Evolutionary conservation across 2,797 vertebrate genomes (phyloP), one percentile per base, ranked within the genome.

Genomic region (Dendrocincla tyrannina): DNA sequence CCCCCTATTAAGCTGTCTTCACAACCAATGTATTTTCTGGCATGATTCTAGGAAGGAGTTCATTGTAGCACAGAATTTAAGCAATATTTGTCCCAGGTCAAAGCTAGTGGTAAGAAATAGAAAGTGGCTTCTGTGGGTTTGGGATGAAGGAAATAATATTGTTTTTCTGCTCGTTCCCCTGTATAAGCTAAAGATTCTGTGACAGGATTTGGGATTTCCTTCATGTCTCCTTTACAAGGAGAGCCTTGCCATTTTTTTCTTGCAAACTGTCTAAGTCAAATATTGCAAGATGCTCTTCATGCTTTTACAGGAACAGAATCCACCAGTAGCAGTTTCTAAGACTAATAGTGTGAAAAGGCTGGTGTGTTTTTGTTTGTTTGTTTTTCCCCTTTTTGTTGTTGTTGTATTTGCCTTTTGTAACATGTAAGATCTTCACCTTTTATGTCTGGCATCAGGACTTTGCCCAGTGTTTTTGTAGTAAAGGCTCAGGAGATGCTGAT

Each of bases 101-200:
- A 92, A 95, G 53, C 49, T 60, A 39, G 11, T 25, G 46, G 41
- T 68, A 92, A 74, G 58, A 84, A 89, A 70, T 53, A 74, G 64
- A 77, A 92, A 78, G 55, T 76, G 49, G 78, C 59, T 88, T 12
- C 59, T 86, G 33, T 81, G 79, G 30, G 33, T 68, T 96, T 94
- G 86, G 69, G 63, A 42, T 79, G 44, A 90, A 83, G 56, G 39
- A 72, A 77, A 35, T 23, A 80, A 85, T 78, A 69, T 62, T 75
- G 55, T 88, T 89, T 84, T 56, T 72, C 53, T 83, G 9, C 16
- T 83, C 30, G 44, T 91, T 94, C 33, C n/a, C 72, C 58, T 93
- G n/a, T 88, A 50, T 81, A 89, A 69, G 44, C 15, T 62, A 33
- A 92, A 74, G 59, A 3, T 58, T 88, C 73, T 89, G n/a, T 93